phyloP scores from a whole-genome alignment of 1,140 invertebrate species.

The Drosophila subobscura region DNA sequence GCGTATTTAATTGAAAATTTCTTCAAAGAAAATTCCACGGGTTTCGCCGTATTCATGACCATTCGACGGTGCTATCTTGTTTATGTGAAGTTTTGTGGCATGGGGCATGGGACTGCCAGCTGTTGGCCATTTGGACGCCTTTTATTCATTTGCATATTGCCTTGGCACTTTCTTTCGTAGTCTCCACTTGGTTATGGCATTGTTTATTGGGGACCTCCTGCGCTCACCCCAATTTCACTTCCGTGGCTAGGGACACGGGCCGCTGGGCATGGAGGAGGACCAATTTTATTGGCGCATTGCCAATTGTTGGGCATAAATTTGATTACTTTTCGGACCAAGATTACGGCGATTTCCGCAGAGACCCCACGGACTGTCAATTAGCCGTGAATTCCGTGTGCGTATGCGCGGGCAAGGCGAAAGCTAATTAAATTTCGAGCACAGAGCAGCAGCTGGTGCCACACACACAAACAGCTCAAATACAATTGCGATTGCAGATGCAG shows the following conservation, averaged over 20 bases:
- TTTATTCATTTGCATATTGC: conserved; percentile 81
- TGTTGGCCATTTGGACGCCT: conserved; percentile 75
- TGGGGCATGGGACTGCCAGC: conserved; percentile 42
- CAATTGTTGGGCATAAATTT: conserved; percentile 77
- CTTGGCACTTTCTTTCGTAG: conserved; percentile 57
- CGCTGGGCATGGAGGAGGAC: no score
- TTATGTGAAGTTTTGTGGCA: conserved; percentile 28
- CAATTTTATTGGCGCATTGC: conserved; percentile 65
- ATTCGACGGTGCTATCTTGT: conserved; percentile 48
- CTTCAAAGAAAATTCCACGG: conserved; percentile 59
- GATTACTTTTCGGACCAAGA: conserved; percentile 63
- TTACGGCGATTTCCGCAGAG: conserved; percentile 18
- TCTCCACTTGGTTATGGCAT: conserved; percentile 65
- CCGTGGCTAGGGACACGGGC: neutral
- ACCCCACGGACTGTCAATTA: conserved; percentile 61
- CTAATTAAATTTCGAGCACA: conserved; percentile 53
- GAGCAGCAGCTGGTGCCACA: no score
- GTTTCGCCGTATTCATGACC: conserved; percentile 57
- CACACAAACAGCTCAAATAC: conserved; percentile 9
- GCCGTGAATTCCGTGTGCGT: conserved; percentile 21
- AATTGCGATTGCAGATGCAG: conserved; percentile 45
- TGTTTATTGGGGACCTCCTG: conserved; percentile 66
- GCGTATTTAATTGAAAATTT: conserved; percentile 79
- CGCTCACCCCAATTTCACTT: conserved; percentile 36
- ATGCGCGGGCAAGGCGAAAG: conserved; percentile 20